Percentiles rank a stretch among this genome's conserved stretches.
Conservation (phyloP, 2,888 invertebrate genomes). For the Adelognathus sp. region DNA sequence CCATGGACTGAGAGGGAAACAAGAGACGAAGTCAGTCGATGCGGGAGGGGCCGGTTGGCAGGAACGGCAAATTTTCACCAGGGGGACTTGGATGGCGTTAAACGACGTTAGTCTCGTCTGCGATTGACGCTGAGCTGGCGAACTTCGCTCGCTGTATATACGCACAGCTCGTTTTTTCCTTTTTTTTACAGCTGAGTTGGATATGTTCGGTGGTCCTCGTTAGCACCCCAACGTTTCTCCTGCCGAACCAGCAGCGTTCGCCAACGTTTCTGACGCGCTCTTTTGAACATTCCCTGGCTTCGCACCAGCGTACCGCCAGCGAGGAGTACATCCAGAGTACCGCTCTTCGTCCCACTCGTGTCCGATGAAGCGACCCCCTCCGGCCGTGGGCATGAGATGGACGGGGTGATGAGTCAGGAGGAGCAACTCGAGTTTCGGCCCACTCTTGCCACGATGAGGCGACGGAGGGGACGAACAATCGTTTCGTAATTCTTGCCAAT, state of each 20-base stretch:
- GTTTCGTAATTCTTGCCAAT: conserved; percentile 78
- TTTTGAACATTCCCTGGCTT: conserved; percentile 32
- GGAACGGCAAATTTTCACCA: conserved; percentile 56
- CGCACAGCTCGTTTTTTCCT: too few relatives aligned
- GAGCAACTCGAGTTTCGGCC: conserved; percentile 60
- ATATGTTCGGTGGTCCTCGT: conserved; percentile 71
- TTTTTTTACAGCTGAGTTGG: conserved; percentile 37
- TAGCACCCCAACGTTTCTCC: conserved; percentile 71
- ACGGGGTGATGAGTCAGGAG: background rate
- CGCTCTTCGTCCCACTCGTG: conserved; percentile 17
- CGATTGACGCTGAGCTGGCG: conserved; percentile 75
- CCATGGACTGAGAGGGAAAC: too few relatives aligned
- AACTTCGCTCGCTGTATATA: conserved; percentile 60
- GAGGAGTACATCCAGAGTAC: conserved; percentile 26
- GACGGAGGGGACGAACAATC: conserved; percentile 72
- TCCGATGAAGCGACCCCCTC: conserved; percentile 1
- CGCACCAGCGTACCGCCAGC: conserved; percentile 29
- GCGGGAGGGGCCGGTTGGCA: conserved; percentile 19
- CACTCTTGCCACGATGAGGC: conserved; percentile 66
- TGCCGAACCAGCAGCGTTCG: conserved; percentile 39
- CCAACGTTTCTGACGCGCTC: conserved; percentile 34
- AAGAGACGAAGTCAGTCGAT: conserved; percentile 1
- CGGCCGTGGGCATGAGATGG: conserved; percentile 27
- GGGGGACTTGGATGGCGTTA: conserved; percentile 64
- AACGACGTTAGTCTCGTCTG: conserved; percentile 72